A percentile compares a stretch with the other conserved stretches of the same genome.
phyloP scores from a whole-genome alignment of 1,140 invertebrate genomes.

The Philotrypesis tridentata region DNA sequence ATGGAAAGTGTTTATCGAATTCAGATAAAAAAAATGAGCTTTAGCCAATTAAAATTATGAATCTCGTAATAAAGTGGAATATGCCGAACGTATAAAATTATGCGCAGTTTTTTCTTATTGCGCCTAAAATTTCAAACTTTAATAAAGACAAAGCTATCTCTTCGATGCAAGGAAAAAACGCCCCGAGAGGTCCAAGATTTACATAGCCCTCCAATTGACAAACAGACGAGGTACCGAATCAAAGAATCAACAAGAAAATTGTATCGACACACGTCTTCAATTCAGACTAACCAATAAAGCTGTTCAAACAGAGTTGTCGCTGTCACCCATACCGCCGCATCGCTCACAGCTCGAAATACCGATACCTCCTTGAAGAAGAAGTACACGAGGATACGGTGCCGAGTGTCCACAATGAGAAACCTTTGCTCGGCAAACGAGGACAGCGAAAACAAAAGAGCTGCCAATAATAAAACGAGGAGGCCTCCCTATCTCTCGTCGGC shows the following conservation, averaged over 20 bases:
- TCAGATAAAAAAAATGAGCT: too few species aligned
- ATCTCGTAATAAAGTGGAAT: too few species aligned
- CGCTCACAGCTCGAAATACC: background rate
- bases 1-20: too few species aligned
- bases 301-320: constrained; percentile 31
- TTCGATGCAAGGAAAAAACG: too few species aligned
- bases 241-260: background rate
- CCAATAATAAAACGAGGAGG: background rate
- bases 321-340: background rate
- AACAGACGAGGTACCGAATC: background rate
- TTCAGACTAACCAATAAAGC: constrained; percentile 19
- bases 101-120: too few species aligned
- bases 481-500: too few species aligned
- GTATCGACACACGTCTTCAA: background rate
- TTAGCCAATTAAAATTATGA: too few species aligned
- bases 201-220: background rate
- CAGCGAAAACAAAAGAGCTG: background rate
- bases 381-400: background rate
- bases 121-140: too few species aligned
- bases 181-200: too few species aligned
- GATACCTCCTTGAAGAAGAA: background rate
- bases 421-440: background rate
- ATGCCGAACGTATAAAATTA: too few species aligned
- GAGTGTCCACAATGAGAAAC: background rate
- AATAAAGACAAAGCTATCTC: too few species aligned